Evolutionary conservation across 2,113 vertebrate species (phyloP), one percentile per base, ranked within the genome.

Genomic region (Amazona vittata): DNA sequence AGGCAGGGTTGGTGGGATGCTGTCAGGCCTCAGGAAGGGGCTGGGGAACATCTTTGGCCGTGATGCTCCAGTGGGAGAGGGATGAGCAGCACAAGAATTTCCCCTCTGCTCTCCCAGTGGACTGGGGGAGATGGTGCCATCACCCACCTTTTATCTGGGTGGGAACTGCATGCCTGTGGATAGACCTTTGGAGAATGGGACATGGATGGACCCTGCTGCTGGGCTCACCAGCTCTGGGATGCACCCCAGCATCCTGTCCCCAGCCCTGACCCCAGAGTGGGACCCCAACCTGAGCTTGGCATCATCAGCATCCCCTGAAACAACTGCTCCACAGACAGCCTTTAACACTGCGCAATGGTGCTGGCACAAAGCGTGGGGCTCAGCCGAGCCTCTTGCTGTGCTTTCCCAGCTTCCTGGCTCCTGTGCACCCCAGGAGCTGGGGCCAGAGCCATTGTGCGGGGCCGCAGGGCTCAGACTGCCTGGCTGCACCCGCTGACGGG

Each of bases 191-290:
- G 44, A 62, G 64, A 29, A 47, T 17, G 44, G 49, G 73, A 20
- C 17, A 7, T 0, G 5, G 50, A 31, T 55, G 59, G 70, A 67
- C 28, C 68, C 49, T 4, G 1, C 43, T 73, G 43, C 57, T 0
- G 1, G 57, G 47, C 50, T 86, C 50, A 8, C 16, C 0, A 2
- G 43, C 47, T 77, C 29, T 0, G 0, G 78, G 64, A 39, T 17
- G 35, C 33, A 89, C 7, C n/a, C 15, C 60, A 44, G 24, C 31
- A 44, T 10, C 83, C 37, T 9, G 59, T 31, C 28, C 29, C 28
- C 4, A 1, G 12, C 33, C 37, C 37, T 7, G 10, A 3, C 53
- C 53, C 60, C 8, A 12, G 0, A 0, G 4, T 1, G 13, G 63
- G 39, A 77, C 74, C 33, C 85, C 53, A 57, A 24, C 15, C 50